Evolutionary conservation across 2,888 invertebrate genomes (phyloP), one percentile per base, ranked within the genome.

Genomic region (Agrotis clavis): DNA sequence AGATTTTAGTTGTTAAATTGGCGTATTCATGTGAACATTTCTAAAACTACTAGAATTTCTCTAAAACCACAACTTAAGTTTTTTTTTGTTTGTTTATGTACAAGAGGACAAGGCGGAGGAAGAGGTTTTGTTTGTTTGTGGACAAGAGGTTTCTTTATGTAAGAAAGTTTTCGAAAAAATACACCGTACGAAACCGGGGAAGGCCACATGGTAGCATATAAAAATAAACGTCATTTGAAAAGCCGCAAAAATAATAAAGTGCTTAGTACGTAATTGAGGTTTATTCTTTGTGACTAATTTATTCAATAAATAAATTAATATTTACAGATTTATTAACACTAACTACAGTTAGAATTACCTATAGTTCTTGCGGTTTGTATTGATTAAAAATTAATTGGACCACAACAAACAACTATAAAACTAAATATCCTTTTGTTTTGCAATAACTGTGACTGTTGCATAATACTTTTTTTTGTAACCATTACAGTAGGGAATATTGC

Each of bases 281-380:
- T 57, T 35, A 14, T n/a, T 41, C 50, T 50, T 16, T 19, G 16
- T 61, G 54, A 76, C 14, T 69, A 30, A 69, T 19, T 30, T 25
- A 47, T 51, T 41, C 41, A 41, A 41, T 21, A 54, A 50, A 30
- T 61, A 47, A 57, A 18, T 57, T 45, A 14, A 64, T 54, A 57
- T 30, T 45, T 18, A 11, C 11, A 18, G 25, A 41, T 19, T 47
- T 21, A n/a, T 35, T n/a, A 41, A 2, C 19, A 57, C 21, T 45
- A 9, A 30, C 14, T 14, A n/a, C 61, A 30, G 50, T 67, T 50
- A 30, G 16, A 56, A 75, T 75, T 30, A 56, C 30, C 14, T 35
- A 21, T 21, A 57, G 5, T 45, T 56, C 14, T 14, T 70, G 77
- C n/a, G 51, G 77, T 70, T 76, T 53, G n/a, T 18, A 61, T 50